Evolutionary conservation across 2,113 vertebrate genomes (phyloP).

Genomic region (Hiodon alosoides): DNA sequence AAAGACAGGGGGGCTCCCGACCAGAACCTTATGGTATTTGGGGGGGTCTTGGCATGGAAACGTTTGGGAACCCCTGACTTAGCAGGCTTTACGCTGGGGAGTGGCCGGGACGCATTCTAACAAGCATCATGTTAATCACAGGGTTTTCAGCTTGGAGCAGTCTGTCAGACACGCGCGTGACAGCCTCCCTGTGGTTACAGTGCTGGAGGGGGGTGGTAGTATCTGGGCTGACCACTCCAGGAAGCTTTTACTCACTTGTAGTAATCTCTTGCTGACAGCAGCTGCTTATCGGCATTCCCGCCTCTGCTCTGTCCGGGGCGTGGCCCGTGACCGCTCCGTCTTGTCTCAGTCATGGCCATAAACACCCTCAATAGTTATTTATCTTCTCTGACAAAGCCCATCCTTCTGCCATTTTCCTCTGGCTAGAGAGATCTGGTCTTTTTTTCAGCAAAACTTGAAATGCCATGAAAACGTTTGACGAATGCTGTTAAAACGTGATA

Average conservation of each 20-base stretch:
- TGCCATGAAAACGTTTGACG: neutral
- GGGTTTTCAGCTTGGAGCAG: neutral
- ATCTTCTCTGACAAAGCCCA: neutral
- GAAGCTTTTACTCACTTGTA: neutral
- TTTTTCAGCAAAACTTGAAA: neutral
- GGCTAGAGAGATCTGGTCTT: no score
- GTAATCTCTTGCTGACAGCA: constrained; percentile 25
- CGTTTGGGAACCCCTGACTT: constrained; percentile 1
- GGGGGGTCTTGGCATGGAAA: no score
- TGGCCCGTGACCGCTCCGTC: neutral
- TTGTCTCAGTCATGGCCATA: neutral
- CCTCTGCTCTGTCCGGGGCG: neutral
- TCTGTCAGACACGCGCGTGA: constrained; percentile 17
- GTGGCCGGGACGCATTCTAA: constrained; percentile 25
- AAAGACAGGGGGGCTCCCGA: no score
- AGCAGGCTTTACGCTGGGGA: constrained; percentile 10
- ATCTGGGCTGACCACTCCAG: constrained; percentile 12
- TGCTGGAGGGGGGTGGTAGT: constrained; percentile 21
- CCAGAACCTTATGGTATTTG: no score
- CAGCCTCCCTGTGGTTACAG: constrained; percentile 10
- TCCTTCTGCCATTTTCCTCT: neutral
- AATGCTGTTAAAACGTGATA: neutral
- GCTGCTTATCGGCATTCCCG: constrained; percentile 22
- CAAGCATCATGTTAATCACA: constrained; percentile 31
- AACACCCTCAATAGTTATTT: neutral